phyloP scores from a whole-genome alignment of 2,113 vertebrate species.

The Chascanopsetta lugubris region DNA sequence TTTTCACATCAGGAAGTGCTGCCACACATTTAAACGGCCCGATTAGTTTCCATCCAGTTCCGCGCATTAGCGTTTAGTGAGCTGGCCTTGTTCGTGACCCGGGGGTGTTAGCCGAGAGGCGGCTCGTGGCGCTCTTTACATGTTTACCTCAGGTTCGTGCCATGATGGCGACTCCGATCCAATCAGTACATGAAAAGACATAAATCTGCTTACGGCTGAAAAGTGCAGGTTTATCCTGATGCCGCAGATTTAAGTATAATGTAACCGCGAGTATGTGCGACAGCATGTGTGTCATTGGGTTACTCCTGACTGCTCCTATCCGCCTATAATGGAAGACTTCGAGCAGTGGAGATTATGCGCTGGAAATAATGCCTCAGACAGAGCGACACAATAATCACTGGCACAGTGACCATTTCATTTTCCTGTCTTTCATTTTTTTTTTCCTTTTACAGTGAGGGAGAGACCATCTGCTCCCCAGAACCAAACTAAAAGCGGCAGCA shows the following conservation, averaged over 20 bases:
- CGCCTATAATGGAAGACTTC: constrained; percentile 59
- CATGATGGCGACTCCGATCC: constrained; percentile 39
- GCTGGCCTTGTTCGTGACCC: constrained; percentile 49
- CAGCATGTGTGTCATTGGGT: constrained; percentile 69
- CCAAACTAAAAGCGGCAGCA: constrained; percentile 63
- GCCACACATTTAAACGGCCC: constrained; percentile 39
- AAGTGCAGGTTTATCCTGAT: constrained; percentile 63
- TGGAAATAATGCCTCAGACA: constrained; percentile 62
- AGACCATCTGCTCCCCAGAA: constrained; percentile 65
- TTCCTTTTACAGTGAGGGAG: constrained; percentile 19
- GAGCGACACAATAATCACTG: constrained; percentile 56
- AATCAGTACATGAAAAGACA: constrained; percentile 58
- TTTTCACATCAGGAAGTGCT: constrained; percentile 34
- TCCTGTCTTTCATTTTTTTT: constrained; percentile 17
- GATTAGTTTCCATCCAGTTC: constrained; percentile 51
- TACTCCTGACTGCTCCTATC: constrained; percentile 48
- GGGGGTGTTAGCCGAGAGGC: constrained; percentile 39
- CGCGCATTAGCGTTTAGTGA: constrained; percentile 48
- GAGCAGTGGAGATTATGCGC: constrained; percentile 59
- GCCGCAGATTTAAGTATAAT: constrained; percentile 59
- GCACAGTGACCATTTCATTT: constrained; percentile 71
- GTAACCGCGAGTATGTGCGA: constrained; percentile 35
- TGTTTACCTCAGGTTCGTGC: constrained; percentile 62
- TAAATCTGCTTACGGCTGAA: constrained; percentile 72
- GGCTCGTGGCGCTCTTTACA: constrained; percentile 42